Evolutionary conservation across 2,888 invertebrate species (phyloP).

Genomic region (Cheilosia impressa): DNA sequence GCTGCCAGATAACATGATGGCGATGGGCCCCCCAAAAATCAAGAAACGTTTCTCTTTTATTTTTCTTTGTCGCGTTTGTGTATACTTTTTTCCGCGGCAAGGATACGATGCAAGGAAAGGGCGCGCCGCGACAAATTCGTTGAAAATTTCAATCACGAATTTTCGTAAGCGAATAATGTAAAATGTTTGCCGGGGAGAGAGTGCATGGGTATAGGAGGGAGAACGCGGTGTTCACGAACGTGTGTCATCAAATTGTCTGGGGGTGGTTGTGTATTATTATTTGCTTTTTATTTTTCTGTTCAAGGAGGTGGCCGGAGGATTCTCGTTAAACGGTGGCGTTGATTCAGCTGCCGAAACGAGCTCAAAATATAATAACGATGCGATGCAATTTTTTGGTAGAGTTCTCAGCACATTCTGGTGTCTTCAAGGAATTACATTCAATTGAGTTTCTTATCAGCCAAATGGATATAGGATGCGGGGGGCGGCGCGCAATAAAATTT

Average conservation of each 20-base stretch:
- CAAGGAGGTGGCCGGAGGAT: background rate
- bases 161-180: constrained; percentile 69
- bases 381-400: constrained; percentile 58
- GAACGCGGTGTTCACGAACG: constrained; percentile 41
- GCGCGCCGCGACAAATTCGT: constrained; percentile 65
- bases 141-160: constrained; percentile 75
- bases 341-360: constrained; percentile 50
- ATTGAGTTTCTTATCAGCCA: constrained; percentile 51
- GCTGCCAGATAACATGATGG: constrained; percentile 18
- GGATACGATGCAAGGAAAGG: constrained; percentile 37
- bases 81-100: constrained; percentile 36
- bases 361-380: constrained; percentile 16
- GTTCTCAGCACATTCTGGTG: constrained; percentile 8
- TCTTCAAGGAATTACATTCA: constrained; percentile 48
- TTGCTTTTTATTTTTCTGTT: background rate
- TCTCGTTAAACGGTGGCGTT: constrained; percentile 59
- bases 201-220: background rate
- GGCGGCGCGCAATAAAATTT: constrained; percentile 23
- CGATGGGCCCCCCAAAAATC: constrained; percentile 9
- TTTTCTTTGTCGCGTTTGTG: constrained; percentile 4
- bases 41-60: constrained; percentile 27
- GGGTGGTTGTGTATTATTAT: constrained; percentile 19
- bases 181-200: constrained; percentile 32
- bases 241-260: constrained; percentile 72
- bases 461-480: constrained; percentile 13